These are phyloP conservation scores for Cerceris rybyensis DNA, from an alignment of 2,888 invertebrate genomes.

Conservation along the genomic window DNA sequence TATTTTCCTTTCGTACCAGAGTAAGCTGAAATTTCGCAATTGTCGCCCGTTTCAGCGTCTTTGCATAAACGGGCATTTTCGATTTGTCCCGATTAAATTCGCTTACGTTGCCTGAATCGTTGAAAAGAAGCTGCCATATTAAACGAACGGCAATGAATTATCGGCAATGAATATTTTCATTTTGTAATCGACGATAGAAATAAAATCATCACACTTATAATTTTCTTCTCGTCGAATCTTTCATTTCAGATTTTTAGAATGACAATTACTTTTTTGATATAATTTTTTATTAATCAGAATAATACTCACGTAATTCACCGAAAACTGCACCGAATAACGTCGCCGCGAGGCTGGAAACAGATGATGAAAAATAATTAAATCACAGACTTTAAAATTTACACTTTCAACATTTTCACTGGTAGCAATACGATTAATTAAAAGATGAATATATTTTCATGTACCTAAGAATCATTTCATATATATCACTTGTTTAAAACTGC, in stretches of 20 bases:
- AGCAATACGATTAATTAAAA: too few species aligned
- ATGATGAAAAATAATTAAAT: background rate
- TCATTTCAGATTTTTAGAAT: background rate
- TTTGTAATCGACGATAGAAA: too few species aligned
- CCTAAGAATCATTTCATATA: too few species aligned
- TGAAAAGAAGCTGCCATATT: background rate
- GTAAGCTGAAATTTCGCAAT: slow-evolving; percentile 34
- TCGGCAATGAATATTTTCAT: too few species aligned
- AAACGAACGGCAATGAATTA: too few species aligned
- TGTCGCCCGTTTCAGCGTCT: slow-evolving; percentile 11
- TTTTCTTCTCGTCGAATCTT: too few species aligned
- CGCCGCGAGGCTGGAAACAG: slow-evolving; percentile 64
- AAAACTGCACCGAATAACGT: slow-evolving; percentile 56
- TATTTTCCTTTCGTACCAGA: background rate
- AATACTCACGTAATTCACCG: slow-evolving; percentile 72
- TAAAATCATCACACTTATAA: too few species aligned
- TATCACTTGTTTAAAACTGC: too few species aligned
- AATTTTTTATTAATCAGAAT: background rate
- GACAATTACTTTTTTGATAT: background rate
- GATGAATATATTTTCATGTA: too few species aligned
- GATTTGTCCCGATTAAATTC: background rate
- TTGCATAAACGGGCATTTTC: background rate
- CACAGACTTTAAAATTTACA: background rate
- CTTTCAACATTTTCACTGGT: background rate
- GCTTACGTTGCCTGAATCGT: background rate